Evolutionary conservation across 1,140 invertebrate genomes (phyloP), one percentile per base, ranked within the genome.

Genomic region (Papilio machaon): DNA sequence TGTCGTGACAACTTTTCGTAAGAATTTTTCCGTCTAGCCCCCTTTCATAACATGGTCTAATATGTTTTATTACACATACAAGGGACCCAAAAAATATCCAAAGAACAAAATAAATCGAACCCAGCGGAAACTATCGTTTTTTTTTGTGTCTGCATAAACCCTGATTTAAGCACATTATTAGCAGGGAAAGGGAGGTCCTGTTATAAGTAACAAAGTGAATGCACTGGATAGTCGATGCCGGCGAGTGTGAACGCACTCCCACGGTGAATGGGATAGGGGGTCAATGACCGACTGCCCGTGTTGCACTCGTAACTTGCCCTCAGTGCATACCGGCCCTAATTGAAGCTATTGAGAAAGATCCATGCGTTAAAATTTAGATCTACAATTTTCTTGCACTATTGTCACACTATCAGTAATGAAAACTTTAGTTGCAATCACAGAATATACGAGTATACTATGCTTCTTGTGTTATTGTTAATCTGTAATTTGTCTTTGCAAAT

Each of bases 261-360:
- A 70, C 64, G 64, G 64, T 35, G 64, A 70, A 70, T 70, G 30
- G 30, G 30, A 70, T 70, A 35, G 64, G 30, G 17, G 64, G 64
- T 70, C 64, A 38, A 15, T 70, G 64, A 17, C 64, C 64, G 60
- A 64, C 60, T 64, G 60, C 58, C 19, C 58, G 60, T 13, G 64
- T 70, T 70, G 64, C 64, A 35, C 64, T 70, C 64, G 64, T 70
- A 64, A 64, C 60, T 64, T 38, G 64, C 30, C 64, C 64, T 64
- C 30, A 38, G 60, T 35, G 64, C 64, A 35, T 70, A 38, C 64
- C 64, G 30, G 64, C 64, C 64, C 30, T 70, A 70, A 70, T 70
- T 70, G 15, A 70, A 70, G 30, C 13, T 70, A 70, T 70, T 70
- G 64, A 58, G 64, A 35, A 64, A 6, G 10, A 23, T 13, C 30